Evolutionary conservation across 92 coral and sea anemone species (phyloP), one percentile per base, ranked within the genome.

Genomic region (Chrysogorgia sp.): DNA sequence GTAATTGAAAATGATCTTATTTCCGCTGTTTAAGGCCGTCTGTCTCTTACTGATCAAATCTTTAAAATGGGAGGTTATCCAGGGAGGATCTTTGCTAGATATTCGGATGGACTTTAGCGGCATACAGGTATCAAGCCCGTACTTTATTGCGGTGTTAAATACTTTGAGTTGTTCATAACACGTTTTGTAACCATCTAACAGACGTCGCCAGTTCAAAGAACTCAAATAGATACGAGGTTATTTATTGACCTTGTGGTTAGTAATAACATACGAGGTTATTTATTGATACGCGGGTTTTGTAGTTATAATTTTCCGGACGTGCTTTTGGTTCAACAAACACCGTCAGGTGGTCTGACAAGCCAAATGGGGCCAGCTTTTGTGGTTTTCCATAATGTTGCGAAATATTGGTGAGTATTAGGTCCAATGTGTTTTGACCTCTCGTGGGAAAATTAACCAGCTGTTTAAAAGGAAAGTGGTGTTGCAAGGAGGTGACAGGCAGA

Each of bases 301-400:
- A 8, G 31, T 53, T 76, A 21, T 33, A n/a, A 6, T 55, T 8
- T 19, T 81, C 30, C 9, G 28, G 61, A 26, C 81, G 50, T 25
- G 22, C 55, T 47, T 67, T 86, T 30, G 82, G 80, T n/a, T 68
- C 26, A 7, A 40, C 75, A 31, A 60, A 30, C 60, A 82, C 74
- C 12, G 78, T 76, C 19, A 40, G 33, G 45, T 86, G 90, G 58
- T 86, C 81, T 19, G 87, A 86, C 40, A 76, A 48, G 63, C 90
- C 87, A 81, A 82, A 82, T 10, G 75, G 83, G 89, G 89, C 9
- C 43, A 71, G 21, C 48, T 50, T 29, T 57, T 40, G 19, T 85
- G 86, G 30, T 64, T 64, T 28, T 34, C 48, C 26, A 34, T 70
- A 85, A 59, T 55, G 55, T 50, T 64, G 79, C 37, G 65, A 48